Base-by-base conservation (phyloP, 2,888 invertebrate genomes). In the Drosophila limbata region DNA sequence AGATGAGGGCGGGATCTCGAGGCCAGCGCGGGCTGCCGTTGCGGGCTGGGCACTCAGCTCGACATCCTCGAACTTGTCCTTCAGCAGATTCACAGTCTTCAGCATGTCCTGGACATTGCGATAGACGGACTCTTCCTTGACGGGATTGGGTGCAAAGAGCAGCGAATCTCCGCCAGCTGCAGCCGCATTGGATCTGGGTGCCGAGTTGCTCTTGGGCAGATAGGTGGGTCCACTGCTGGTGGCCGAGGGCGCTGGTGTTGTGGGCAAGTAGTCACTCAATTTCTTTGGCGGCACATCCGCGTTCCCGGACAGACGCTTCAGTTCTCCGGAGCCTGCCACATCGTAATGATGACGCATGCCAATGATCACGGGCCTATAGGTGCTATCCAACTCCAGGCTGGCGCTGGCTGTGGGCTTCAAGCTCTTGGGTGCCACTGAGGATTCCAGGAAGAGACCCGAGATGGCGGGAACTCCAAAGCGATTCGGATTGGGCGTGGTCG, bases 61-160 rank as follows among this genome's bases (percentile, higher is more conserved):
- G 4, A 87, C 86, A 15, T 93, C 92, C 9, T 93, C 91, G 9
- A 93, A 90, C 11, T 93, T 93, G 4, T 94, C 93, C 44, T 94
- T 94, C 1, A 96, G 91, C 70, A 95, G 93, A 77, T 93, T 94
- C 15, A 96, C 92, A 45, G 96, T 96, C 70, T 95, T 94, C 50
- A 96, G 92, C 93, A 96, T 95, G 70, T 95, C 94, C 69, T 95
- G 94, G 0, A 96, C 94, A 84, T 96, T 95, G 79, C 96, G 95
- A 60, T 94, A 94, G 61, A 95, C 94, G 0, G 86, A 82, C 6
- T 79, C 86, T 11, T 85, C 88, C 37, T 77, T 77, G 1, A 77
- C 65, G 1, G 88, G 89, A 64, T 73, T 88, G 11, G 91, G 90
- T 0, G 91, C 91, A 63, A 88, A 90, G 4, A 91, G 66, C 15